phyloP scores from a whole-genome alignment of 2,113 vertebrate genomes.

The Ellobius talpinus region DNA sequence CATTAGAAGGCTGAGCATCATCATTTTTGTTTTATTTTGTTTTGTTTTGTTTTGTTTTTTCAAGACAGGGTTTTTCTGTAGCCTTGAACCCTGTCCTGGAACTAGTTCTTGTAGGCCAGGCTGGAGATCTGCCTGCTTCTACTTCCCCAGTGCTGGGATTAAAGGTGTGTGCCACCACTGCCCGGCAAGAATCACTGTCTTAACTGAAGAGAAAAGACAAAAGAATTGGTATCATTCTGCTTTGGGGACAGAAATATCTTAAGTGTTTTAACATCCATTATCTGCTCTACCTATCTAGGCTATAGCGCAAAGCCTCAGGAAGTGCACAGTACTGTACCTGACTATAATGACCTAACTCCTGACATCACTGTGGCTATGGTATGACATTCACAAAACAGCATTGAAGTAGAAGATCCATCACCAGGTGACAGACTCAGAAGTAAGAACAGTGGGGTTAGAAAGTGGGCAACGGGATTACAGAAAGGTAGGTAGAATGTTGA shows the following conservation, averaged over 20 bases:
- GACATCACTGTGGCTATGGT: not conserved
- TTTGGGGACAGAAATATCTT: conserved; percentile 32
- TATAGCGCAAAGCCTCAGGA: not conserved
- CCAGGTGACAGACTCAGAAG: not conserved
- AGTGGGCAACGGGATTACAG: not conserved
- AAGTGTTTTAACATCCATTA: not conserved
- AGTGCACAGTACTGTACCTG: too few species aligned
- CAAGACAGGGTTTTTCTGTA: too few species aligned
- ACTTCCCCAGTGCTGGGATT: too few species aligned
- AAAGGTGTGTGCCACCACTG: too few species aligned
- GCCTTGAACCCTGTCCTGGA: too few species aligned
- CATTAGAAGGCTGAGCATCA: not conserved
- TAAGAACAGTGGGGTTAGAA: not conserved
- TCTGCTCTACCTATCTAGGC: not conserved
- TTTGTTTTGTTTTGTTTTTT: too few species aligned
- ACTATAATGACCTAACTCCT: not conserved
- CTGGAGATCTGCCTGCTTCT: too few species aligned
- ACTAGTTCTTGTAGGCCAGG: too few species aligned
- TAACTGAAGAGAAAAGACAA: conserved; percentile 25
- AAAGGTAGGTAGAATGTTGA: not conserved
- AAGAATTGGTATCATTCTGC: conserved; percentile 5
- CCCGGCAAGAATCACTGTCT: not conserved
- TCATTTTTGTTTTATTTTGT: too few species aligned
- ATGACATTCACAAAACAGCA: not conserved
- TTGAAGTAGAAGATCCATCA: not conserved